Evolutionary conservation across 1,140 invertebrate species (phyloP).

Genomic region (Bilobella aurantiaca): DNA sequence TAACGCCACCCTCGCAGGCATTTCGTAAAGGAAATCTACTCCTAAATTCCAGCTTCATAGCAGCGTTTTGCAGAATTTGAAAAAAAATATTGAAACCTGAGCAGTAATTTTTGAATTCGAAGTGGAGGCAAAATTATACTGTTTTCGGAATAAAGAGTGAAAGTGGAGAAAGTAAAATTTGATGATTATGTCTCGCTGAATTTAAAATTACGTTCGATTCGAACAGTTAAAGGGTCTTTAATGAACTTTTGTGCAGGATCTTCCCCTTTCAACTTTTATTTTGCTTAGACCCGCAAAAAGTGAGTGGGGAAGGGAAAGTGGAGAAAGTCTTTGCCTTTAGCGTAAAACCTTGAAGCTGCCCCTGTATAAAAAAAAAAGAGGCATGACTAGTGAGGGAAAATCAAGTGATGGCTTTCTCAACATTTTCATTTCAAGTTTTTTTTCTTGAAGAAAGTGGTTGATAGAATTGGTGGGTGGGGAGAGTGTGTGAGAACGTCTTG

Average conservation of each 20-base stretch:
- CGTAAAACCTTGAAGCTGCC: neutral
- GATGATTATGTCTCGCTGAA: neutral
- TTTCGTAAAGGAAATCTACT: no score
- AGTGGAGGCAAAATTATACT: no score
- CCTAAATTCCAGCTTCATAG: no score
- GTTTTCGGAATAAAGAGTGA: no score
- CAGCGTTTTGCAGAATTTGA: no score
- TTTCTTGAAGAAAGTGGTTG: neutral
- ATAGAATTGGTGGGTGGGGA: neutral
- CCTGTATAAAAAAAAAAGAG: neutral
- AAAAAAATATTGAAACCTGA: no score
- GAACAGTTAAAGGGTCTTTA: no score
- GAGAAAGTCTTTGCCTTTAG: neutral
- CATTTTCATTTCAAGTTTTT: neutral
- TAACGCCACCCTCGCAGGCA: no score
- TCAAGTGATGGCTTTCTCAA: constrained; percentile 2
- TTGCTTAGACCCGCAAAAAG: neutral
- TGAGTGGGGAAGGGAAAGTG: neutral
- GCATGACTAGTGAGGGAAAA: neutral
- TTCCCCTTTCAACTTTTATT: neutral
- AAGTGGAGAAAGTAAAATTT: no score
- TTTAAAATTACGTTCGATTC: neutral
- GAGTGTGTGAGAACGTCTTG: neutral
- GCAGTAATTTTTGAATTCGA: no score
- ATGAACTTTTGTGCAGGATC: constrained; percentile 7